Conservation (phyloP, 2,888 invertebrate species). For the Mechanitis messenoides region DNA sequence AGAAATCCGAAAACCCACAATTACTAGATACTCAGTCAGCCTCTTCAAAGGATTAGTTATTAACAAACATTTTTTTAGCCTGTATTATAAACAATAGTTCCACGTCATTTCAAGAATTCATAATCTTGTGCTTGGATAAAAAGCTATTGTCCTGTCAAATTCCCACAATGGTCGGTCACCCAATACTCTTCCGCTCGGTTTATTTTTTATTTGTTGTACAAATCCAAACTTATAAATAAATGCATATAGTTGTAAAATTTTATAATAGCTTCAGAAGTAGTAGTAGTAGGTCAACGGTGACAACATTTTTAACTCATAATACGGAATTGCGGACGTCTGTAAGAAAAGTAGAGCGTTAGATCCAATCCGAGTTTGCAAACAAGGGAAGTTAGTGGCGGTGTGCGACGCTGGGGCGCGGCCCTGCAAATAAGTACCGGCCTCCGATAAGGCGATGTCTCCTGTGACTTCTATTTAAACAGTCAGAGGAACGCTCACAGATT, state of each 20-base stretch:
- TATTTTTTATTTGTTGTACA: neutral
- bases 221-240: neutral
- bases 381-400: constrained; percentile 67
- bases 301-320: constrained; percentile 72
- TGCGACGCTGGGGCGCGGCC: constrained; percentile 49
- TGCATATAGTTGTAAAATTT: neutral
- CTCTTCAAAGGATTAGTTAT: too few species aligned
- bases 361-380: constrained; percentile 76
- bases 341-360: constrained; percentile 70
- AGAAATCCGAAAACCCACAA: too few species aligned
- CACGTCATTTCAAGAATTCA: constrained; percentile 62
- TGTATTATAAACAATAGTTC: constrained; percentile 71
- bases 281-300: constrained; percentile 12
- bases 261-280: too few species aligned
- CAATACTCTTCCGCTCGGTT: constrained; percentile 48
- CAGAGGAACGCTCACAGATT: constrained; percentile 69
- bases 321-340: constrained; percentile 70
- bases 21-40: too few species aligned
- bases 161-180: constrained; percentile 62
- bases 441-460: constrained; percentile 69
- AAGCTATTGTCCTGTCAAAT: constrained; percentile 54
- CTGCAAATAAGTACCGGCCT: constrained; percentile 64
- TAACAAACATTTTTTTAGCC: constrained; percentile 22
- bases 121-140: constrained; percentile 30
- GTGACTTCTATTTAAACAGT: constrained; percentile 72